Base-by-base conservation (phyloP, 2,797 vertebrate genomes). In the Phrynocephalus guinanensis region DNA sequence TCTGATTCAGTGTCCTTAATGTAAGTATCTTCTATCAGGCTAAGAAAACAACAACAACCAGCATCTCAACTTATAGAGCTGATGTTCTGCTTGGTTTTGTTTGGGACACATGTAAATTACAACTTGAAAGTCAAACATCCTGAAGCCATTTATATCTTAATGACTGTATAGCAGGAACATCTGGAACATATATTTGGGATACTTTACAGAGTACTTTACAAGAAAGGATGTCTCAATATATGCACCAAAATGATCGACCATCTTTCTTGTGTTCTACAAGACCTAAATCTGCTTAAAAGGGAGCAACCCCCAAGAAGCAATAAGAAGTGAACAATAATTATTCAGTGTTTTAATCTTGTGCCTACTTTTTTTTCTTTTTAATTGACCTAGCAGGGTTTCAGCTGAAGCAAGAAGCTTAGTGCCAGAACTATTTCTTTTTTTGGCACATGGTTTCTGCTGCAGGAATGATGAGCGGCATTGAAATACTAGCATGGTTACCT, bases 91-190 rank as follows among this genome's bases (percentile, higher is more conserved):
- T 38, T 79, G 68, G n/a, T 91, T 79, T 88, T 78, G 91, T 92
- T 93, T 85, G 5, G 86, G 63, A 77, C 84, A 92, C 90, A 3
- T n/a, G n/a, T 89, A 77, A 91, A 93, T 93, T 94, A 71, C 66
- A 89, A 33, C 0, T 1, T 89, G 92, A 93, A 88, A 48, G 89
- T 90, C 87, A 93, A 93, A 93, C 85, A 92, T 91, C 87, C 88
- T 90, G 66, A 52, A 93, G 87, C 86, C 83, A 75, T 86, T 87
- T 93, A 88, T 95, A 89, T 93, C 93, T 94, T 94, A 93, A 95
- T 94, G 93, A 91, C 87, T 85, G 78, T 87, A 30, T 79, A 82
- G 75, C 86, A 6, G 76, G 89, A 92, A 84, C 67, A 79, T 75
- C n/a, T n/a, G 16, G 88, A 93, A 92, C 87, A 91, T 88, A 91